Conservation (phyloP, 2,888 invertebrate species). For the Apamea anceps region DNA sequence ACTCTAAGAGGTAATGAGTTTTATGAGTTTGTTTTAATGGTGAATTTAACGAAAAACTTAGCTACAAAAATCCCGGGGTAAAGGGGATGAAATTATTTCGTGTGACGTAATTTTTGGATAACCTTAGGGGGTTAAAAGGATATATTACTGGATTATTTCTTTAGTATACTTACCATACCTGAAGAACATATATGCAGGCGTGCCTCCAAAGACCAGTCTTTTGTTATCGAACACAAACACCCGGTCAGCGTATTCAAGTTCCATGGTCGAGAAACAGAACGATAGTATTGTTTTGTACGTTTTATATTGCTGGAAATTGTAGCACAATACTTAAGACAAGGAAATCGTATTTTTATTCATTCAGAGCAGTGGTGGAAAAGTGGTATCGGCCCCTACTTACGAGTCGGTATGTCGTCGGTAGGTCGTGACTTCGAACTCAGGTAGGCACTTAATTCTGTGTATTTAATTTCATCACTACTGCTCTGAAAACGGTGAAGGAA, state of each 20-base stretch:
- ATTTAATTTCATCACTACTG: neutral
- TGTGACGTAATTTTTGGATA: neutral
- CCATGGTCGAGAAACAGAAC: constrained; percentile 71
- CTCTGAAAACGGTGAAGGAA: neutral
- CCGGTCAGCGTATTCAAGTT: constrained; percentile 81
- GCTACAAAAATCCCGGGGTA: neutral
- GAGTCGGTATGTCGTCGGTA: neutral
- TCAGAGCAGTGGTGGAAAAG: neutral
- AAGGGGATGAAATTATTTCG: neutral
- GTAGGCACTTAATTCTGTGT: no score
- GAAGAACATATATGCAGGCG: constrained; percentile 85
- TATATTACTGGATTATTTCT: neutral
- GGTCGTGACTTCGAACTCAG: neutral
- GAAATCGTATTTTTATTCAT: neutral
- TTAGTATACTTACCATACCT: constrained; percentile 76
- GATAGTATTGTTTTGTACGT: constrained; percentile 78
- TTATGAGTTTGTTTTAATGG: neutral
- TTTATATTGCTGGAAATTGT: constrained; percentile 76
- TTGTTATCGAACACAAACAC: constrained; percentile 81
- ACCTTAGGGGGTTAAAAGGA: neutral
- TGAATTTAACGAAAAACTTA: neutral
- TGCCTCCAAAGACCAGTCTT: constrained; percentile 81
- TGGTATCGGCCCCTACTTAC: neutral
- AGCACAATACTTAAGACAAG: neutral
- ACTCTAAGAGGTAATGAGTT: neutral